Evolutionary conservation across 2,113 vertebrate genomes (phyloP), one percentile per base, ranked within the genome.

Genomic region (Miniopterus natalensis): DNA sequence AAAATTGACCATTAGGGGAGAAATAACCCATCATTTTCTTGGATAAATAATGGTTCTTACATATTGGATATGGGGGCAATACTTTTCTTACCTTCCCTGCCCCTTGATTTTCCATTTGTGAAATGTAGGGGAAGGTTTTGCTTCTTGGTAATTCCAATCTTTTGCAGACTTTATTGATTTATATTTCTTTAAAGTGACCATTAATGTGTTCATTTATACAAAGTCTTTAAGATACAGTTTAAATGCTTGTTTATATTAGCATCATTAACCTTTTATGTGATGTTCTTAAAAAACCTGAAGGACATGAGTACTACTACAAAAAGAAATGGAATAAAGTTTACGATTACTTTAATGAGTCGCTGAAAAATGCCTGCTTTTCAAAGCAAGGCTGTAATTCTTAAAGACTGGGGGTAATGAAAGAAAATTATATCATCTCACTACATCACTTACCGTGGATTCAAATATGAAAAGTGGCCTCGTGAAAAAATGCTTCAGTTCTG

Each of bases 381-480:
- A 97, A 94, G 91, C 40, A 93, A 93, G 63, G 21, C n/a, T 90
- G 11, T 93, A 95, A 94, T 95, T 97, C 89, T 96, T 96, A 96
- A 97, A 95, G 81, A 77, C 70, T 92, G 29, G 61, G 42, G 65
- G 79, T 65, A 92, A 57, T 92, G 63, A 94, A 77, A 84, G 83
- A 94, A 97, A 95, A 94, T 94, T 75, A 83, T 27, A 84, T 80
- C 71, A 94, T 94, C 79, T 89, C 29, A 86, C 71, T 88, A 55
- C 10, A 95, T 96, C 84, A 75, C 85, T 90, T 96, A 94, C 74
- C 65, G 86, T 90, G 13, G 29, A 95, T 94, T 94, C 57, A 93
- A 92, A 93, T 87, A 83, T 88, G 65, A 92, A 95, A 96, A 95
- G 88, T 87, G 49, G 7, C 84, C 77, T 77, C 23, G 45, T 47